phyloP scores from a whole-genome alignment of 2,888 invertebrate species.

The Sialis fuliginosa region DNA sequence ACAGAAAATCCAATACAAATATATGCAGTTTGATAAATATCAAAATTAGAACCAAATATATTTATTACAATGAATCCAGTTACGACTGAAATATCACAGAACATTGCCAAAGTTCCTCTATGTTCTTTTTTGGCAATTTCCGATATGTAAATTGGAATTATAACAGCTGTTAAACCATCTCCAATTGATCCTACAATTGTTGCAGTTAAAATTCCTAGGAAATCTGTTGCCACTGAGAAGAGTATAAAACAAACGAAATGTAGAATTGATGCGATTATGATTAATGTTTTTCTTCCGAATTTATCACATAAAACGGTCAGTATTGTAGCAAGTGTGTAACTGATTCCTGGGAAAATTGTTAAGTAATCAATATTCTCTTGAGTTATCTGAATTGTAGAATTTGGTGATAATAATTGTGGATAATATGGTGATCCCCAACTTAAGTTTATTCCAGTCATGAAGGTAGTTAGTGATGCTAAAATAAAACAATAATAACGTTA shows the following conservation, averaged over 20 bases:
- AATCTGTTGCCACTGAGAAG: constrained; percentile 36
- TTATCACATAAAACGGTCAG: constrained; percentile 43
- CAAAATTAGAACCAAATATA: constrained; percentile 9
- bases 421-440: constrained; percentile 40
- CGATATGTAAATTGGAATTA: constrained; percentile 10
- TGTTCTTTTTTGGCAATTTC: constrained; percentile 11
- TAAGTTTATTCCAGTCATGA: no score
- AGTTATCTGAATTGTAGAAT: constrained; percentile 28
- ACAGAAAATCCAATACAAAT: constrained; percentile 9
- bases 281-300: constrained; percentile 46
- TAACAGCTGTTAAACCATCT: constrained; percentile 9
- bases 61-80: constrained; percentile 5
- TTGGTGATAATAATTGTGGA: constrained; percentile 27
- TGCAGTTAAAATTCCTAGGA: constrained; percentile 33
- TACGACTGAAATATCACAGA: constrained; percentile 8
- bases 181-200: constrained; percentile 13
- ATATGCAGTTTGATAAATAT: constrained; percentile 6
- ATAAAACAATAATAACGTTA: no score
- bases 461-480: no score
- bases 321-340: constrained; percentile 39
- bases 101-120: constrained; percentile 9
- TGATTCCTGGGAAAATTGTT: constrained; percentile 44
- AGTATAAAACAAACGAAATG: constrained; percentile 44
- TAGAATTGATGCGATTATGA: constrained; percentile 39
- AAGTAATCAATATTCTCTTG: constrained; percentile 38